Evolutionary conservation across 2,113 vertebrate species (phyloP), one percentile per base, ranked within the genome.

Genomic region (Ophiodon elongatus): DNA sequence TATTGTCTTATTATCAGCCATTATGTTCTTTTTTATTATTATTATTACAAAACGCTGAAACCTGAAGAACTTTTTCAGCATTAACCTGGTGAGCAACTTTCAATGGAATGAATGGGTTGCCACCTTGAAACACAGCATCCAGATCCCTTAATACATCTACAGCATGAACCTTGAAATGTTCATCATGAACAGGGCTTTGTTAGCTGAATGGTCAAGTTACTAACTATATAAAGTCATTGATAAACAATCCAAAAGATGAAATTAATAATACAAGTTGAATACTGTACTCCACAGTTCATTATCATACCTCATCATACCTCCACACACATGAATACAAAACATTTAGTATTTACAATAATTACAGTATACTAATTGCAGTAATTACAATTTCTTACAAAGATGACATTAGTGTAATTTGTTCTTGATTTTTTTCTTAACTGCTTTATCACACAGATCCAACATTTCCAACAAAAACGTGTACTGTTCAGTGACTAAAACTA

Each of bases 331-430:
- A 86, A 77, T 83, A 78, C 69, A 77, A 84, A 83, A 80, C 73
- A 79, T 84, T 43, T 47, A 62, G 19, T 81, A 88, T 89, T 91
- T 87, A 86, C 73, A 85, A 88, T 90, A 92, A 90, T 92, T 80
- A 84, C 73, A 67, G 43, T 71, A 66, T 75, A 80, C 56, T 80
- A 86, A 83, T 84, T 82, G 39, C 71, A 72, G 84, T 85, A 76
- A 93, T 90, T 89, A 80, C 57, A 76, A 63, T 67, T 74, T 43
- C 86, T 91, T 83, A 79, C 67, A 85, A 89, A 83, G 73, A 80
- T 67, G 63, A 45, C 71, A 80, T 80, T 85, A 73, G 72, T 82
- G 77, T 73, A 80, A 87, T 89, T 89, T 88, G 60, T 76, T 84
- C 33, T 80, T 75, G 43, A 79, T 83, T 86, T 84, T 85, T 76